phyloP scores from a whole-genome alignment of 2,797 vertebrate species.

The Botia almorhae region DNA sequence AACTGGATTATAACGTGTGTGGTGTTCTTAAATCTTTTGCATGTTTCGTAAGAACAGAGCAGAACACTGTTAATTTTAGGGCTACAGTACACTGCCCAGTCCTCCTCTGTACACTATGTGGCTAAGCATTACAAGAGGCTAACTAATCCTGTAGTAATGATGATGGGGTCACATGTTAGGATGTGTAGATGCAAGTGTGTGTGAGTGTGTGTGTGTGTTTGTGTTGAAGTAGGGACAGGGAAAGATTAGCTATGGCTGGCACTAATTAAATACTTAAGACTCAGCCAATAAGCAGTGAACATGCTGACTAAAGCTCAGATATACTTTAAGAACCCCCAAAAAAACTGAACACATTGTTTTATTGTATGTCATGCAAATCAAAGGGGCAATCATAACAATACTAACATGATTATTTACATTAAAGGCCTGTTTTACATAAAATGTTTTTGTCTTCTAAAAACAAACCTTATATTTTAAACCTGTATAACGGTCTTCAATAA shows the following conservation, averaged over 20 bases:
- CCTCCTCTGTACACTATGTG: conserved; percentile 41
- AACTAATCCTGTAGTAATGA: conserved; percentile 53
- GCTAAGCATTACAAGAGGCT: conserved; percentile 30
- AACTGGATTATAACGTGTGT: conserved; percentile 1
- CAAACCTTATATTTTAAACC: too few relatives aligned
- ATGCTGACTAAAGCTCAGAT: conserved; percentile 53
- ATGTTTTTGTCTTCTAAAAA: too few relatives aligned
- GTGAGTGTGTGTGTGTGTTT: conserved; percentile 45
- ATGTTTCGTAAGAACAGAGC: neutral
- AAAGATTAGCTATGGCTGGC: conserved; percentile 62
- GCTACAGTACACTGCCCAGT: conserved; percentile 25
- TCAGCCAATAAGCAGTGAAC: conserved; percentile 59
- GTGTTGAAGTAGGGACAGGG: conserved; percentile 26
- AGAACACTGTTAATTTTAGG: neutral
- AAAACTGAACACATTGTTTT: conserved; percentile 6
- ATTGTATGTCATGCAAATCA: neutral
- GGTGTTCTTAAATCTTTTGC: neutral
- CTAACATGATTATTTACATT: too few relatives aligned
- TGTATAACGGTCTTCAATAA: too few relatives aligned
- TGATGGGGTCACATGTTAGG: conserved; percentile 59
- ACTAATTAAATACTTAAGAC: conserved; percentile 68
- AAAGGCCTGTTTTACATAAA: too few relatives aligned
- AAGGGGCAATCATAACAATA: neutral
- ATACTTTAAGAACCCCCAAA: conserved; percentile 15
- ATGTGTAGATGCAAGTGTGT: conserved; percentile 44